Base-by-base conservation (phyloP, 2,113 vertebrate genomes). In the Peromyscus polionotus region DNA sequence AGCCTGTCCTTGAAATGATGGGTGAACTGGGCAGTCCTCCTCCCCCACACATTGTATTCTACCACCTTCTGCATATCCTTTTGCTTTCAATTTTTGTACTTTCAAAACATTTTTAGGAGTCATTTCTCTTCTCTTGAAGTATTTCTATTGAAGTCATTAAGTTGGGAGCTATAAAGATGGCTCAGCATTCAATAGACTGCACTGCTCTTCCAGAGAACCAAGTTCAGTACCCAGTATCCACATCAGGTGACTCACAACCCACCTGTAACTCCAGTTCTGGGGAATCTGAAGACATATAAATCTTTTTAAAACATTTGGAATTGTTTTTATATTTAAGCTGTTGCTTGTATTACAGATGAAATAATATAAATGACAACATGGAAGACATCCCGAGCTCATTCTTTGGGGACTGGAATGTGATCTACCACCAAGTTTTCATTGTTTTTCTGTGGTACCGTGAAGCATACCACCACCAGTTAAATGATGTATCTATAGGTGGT, bases 1-100 rank as follows among this genome's bases (percentile, higher is more conserved):
- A 70, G 81, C 96, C 11, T 72, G 31, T 77, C 39, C 51, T 89
- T 92, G 36, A 95, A 91, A 67, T 63, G 24, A 10, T 88, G 26
- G 7, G 3, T 28, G 57, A 93, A 39, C 19, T 65, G 13, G 19
- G 13, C 19, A 90, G 19, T 67, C 6, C 26, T 39, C 72, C 17
- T 17, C 17, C 12, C 19, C n/a, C 7, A 65, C 72, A 51, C 17
- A n/a, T 13, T 68, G 16, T 54, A 77, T 88, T 81, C 11, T 88
- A 22, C 19, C 31, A 79, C 19, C 13, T 42, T 80, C 48, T 80
- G 36, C 54, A 57, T 24, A 65, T 28, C 10, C 24, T 75, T 79
- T 33, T 14, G 3, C 4, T 93, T 80, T 75, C 31, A 10, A 79
- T 79, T 72, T 90, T 42, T 73, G n/a, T 8, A 73, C 72, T 73